Base-by-base conservation (phyloP, 2,797 vertebrate species). In the Sebastes miniatus region DNA sequence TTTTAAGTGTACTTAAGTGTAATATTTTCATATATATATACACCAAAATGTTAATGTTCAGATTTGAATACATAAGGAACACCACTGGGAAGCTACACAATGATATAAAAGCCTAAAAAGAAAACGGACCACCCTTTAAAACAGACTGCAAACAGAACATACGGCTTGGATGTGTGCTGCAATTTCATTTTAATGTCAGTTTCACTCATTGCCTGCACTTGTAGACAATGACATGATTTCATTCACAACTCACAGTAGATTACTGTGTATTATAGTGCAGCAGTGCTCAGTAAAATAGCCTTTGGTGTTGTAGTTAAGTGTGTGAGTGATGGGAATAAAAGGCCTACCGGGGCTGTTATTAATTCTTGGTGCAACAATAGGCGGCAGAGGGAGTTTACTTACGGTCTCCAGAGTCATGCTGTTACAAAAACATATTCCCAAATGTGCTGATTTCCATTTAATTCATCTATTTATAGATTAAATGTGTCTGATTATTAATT, bases 291-390 rank as follows among this genome's bases (percentile, higher is more conserved):
- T 69, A 34, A 71, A 81, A 76, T 20, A n/a, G 52, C 75, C 24
- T 22, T 67, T 69, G 61, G 67, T 57, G 8, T 29, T 20, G 39
- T 39, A 62, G 54, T 73, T 29, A 25, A 73, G 64, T 67, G 80
- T 69, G 29, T 77, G 65, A 57, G 66, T 77, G 78, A 50, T 47
- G 73, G 11, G 32, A 85, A 82, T 80, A 72, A 81, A 81, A 76
- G 57, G 18, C 43, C 67, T 56, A 11, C 76, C 57, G 52, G 32
- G 50, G 79, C 39, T 50, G 32, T 57, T 81, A 63, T 67, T 64
- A n/a, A 71, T 70, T 81, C 69, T 76, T 72, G 25, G 32, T 20
- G 29, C 57, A 64, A 79, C 62, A 80, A 50, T 59, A 71, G 70
- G 70, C 29, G 5, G 29, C 11, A 47, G 57, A 77, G 63, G 31